phyloP scores from a whole-genome alignment of 2,888 invertebrate species.

The Magallana nippona region DNA sequence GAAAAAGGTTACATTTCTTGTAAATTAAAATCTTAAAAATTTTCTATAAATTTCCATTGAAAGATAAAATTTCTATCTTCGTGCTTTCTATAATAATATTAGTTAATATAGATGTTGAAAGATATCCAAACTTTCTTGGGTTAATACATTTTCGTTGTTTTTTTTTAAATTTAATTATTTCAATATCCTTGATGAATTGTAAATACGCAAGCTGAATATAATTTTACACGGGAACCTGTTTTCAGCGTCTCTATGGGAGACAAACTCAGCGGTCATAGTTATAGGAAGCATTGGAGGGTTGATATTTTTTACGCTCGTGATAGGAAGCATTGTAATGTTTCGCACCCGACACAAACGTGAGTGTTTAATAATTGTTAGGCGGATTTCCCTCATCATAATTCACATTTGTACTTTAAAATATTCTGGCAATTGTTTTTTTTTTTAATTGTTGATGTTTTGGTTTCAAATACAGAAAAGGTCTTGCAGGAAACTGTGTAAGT shows the following conservation, averaged over 20 bases:
- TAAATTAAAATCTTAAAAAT: no score
- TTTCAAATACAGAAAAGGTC: background rate
- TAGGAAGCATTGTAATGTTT: background rate
- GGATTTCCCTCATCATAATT: background rate
- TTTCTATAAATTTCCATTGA: background rate
- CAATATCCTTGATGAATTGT: no score
- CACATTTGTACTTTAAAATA: background rate
- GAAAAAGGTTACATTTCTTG: background rate
- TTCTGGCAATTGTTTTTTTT: background rate
- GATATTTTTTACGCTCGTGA: background rate
- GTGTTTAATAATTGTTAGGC: background rate
- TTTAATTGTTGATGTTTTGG: background rate
- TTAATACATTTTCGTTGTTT: no score
- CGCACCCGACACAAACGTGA: background rate
- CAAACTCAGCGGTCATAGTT: background rate
- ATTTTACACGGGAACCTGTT: no score
- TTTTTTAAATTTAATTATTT: no score
- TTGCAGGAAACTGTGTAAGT: slow-evolving; percentile 9
- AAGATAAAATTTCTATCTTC: background rate
- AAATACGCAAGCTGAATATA: no score
- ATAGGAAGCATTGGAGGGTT: background rate
- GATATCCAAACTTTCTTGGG: no score
- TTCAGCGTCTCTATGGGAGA: background rate
- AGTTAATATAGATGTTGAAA: no score
- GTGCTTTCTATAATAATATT: no score